These are phyloP conservation scores for Drosophila busckii DNA, from an alignment of 1,140 invertebrate species.

Conservation along the genomic window DNA sequence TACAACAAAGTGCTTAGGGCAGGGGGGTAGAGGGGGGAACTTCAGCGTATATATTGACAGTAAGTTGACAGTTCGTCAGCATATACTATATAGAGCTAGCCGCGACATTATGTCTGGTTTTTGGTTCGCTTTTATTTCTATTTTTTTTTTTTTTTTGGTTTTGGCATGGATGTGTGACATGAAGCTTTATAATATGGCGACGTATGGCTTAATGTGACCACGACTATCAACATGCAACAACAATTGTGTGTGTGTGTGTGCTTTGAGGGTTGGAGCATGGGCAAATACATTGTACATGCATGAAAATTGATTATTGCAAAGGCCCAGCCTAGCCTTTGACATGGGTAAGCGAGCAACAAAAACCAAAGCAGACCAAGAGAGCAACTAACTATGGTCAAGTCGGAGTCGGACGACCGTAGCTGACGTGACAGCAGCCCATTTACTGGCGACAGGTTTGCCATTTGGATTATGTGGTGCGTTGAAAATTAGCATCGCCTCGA, in stretches of 20 bases:
- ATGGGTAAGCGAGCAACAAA: slow-evolving; percentile 17
- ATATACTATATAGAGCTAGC: slow-evolving; percentile 32
- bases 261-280: not conserved
- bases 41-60: slow-evolving; percentile 54
- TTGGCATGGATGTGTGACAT: slow-evolving; percentile 43
- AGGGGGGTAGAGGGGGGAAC: not conserved
- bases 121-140: too few species aligned
- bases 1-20: not conserved
- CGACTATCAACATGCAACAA: slow-evolving; percentile 53
- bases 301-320: slow-evolving; percentile 57
- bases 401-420: too few species aligned
- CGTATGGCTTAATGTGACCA: slow-evolving; percentile 64
- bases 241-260: not conserved
- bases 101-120: slow-evolving; percentile 45
- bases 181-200: slow-evolving; percentile 48
- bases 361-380: slow-evolving; percentile 3
- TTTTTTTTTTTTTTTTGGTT: too few species aligned
- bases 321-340: slow-evolving; percentile 17
- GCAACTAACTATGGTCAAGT: too few species aligned
- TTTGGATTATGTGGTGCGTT: slow-evolving; percentile 57
- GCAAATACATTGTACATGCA: not conserved
- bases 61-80: slow-evolving; percentile 67
- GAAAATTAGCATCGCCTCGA: slow-evolving; percentile 42
- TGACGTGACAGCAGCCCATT: slow-evolving; percentile 68
- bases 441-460: slow-evolving; percentile 67